Conservation (phyloP, 2,888 invertebrate species). For the Lamproptera curius region DNA sequence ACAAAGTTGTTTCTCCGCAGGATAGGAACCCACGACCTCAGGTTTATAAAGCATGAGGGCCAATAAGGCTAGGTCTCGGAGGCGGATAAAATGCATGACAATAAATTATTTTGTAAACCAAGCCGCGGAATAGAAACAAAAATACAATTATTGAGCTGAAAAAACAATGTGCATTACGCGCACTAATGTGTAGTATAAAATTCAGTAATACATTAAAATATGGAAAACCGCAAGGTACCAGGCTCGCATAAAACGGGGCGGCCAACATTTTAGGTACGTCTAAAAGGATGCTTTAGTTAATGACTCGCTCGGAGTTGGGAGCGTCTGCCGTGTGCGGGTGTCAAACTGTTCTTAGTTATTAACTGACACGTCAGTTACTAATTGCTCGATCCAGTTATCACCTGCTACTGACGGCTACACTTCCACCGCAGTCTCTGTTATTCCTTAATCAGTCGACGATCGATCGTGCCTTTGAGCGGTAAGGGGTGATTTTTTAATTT, state of each 20-base stretch:
- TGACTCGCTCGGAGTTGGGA: constrained; percentile 22
- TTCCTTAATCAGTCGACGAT: constrained; percentile 13
- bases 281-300: constrained; percentile 22
- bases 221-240: neutral
- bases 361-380: constrained; percentile 66
- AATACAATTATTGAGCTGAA: too few species aligned
- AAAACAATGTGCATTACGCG: too few species aligned
- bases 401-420: constrained; percentile 67
- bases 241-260: constrained; percentile 4
- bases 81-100: too few species aligned
- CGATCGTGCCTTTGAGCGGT: neutral
- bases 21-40: too few species aligned
- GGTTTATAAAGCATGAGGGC: too few species aligned
- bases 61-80: too few species aligned
- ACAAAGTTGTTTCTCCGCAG: too few species aligned
- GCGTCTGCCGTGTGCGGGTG: constrained; percentile 39
- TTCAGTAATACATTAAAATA: constrained; percentile 5
- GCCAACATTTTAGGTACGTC: constrained; percentile 8
- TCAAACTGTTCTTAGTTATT: constrained; percentile 66
- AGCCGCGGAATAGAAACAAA: too few species aligned
- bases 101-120: too few species aligned
- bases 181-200: too few species aligned
- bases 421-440: constrained; percentile 40
- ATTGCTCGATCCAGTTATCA: constrained; percentile 71
- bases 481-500: neutral